Evolutionary conservation across 1,140 invertebrate genomes (phyloP).

Genomic region (Rhynchophorus ferrugineus): DNA sequence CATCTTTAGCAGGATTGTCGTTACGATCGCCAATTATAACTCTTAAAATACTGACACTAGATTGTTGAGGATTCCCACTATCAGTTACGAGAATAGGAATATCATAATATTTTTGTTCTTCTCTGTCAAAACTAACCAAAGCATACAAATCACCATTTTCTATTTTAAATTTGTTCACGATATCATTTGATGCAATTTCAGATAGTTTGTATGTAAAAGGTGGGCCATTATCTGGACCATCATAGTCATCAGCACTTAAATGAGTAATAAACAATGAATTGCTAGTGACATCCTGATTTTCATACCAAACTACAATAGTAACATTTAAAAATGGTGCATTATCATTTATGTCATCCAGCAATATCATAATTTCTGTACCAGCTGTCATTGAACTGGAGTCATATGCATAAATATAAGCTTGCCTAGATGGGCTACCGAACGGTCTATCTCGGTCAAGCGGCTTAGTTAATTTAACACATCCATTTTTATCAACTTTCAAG

Average conservation of each 20-base stretch:
- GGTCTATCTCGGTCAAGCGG: constrained; percentile 82
- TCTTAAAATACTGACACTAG: constrained; percentile 66
- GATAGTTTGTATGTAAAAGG: constrained; percentile 72
- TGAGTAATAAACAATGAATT: constrained; percentile 54
- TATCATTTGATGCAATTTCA: constrained; percentile 55
- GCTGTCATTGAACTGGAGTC: constrained; percentile 59
- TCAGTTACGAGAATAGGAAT: constrained; percentile 85
- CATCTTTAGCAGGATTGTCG: constrained; percentile 76
- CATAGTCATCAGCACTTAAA: constrained; percentile 70
- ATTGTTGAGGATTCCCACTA: constrained; percentile 61
- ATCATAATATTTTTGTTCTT: constrained; percentile 76
- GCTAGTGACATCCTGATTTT: constrained; percentile 58
- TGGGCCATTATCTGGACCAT: constrained; percentile 69
- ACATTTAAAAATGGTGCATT: constrained; percentile 80
- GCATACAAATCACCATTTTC: constrained; percentile 46
- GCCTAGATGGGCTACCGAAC: constrained; percentile 71
- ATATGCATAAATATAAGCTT: constrained; percentile 73
- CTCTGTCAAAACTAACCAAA: constrained; percentile 74
- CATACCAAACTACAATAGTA: constrained; percentile 70
- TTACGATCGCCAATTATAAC: constrained; percentile 88
- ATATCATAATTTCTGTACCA: constrained; percentile 64
- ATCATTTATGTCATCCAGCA: constrained; percentile 79
- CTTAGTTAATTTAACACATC: constrained; percentile 68
- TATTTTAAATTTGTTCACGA: constrained; percentile 58
- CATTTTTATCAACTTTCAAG: constrained; percentile 57